These are phyloP conservation scores for Numenius phaeopus DNA, from an alignment of 2,797 vertebrate genomes.

Conservation along the genomic window DNA sequence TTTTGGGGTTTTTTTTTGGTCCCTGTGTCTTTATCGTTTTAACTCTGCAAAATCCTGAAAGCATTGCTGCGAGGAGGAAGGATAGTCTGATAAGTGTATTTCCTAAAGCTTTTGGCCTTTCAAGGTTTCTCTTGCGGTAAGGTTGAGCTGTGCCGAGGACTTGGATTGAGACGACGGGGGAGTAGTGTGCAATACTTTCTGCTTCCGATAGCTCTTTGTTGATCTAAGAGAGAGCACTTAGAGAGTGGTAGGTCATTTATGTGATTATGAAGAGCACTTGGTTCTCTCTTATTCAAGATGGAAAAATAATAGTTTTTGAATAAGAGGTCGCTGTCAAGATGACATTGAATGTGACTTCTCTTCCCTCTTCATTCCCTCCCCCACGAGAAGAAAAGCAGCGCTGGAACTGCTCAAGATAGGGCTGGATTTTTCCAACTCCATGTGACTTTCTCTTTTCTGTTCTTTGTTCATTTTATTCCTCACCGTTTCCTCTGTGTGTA, in stretches of 20 bases:
- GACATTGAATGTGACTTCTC: constrained; percentile 65
- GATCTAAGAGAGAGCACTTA: constrained; percentile 77
- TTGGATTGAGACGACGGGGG: constrained; percentile 37
- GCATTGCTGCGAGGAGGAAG: not conserved
- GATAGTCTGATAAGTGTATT: constrained; percentile 35
- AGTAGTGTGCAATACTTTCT: constrained; percentile 51
- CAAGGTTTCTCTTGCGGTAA: constrained; percentile 33
- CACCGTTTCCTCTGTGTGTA: constrained; percentile 10
- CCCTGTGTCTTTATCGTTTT: not conserved
- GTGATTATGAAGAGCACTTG: constrained; percentile 79
- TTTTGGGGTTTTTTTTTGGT: not conserved
- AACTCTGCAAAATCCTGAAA: not conserved
- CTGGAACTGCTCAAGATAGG: not conserved
- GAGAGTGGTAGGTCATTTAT: constrained; percentile 74
- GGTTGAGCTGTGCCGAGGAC: not conserved
- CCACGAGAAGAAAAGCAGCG: not conserved
- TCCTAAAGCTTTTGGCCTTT: constrained; percentile 51
- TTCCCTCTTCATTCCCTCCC: constrained; percentile 23
- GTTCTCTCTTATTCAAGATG: constrained; percentile 74
- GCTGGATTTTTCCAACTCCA: constrained; percentile 21
- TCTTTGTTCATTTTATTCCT: constrained; percentile 44
- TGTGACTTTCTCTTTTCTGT: constrained; percentile 50
- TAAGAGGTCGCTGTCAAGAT: constrained; percentile 74
- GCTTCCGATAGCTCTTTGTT: constrained; percentile 76
- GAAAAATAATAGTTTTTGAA: constrained; percentile 78